Base-by-base conservation (phyloP, 1,140 invertebrate species). In the Drosophila nigromelanica region DNA sequence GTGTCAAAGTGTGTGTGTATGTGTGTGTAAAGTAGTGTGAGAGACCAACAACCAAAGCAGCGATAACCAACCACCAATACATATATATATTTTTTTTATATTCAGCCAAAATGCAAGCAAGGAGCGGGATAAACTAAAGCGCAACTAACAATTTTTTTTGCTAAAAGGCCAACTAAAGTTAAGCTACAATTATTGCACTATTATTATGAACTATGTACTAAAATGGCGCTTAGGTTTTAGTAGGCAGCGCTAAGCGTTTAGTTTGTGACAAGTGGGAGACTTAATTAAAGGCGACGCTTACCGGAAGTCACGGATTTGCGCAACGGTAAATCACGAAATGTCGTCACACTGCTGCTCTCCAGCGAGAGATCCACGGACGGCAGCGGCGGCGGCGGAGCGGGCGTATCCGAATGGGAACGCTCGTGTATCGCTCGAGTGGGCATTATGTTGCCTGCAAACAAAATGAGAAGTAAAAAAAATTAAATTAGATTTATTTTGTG, bases 291-390 rank as follows among this genome's bases (percentile, higher is more conserved):
- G 42, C 47, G 7, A 4, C 30, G 73, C 94, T 93, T 92, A 97
- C 96, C 96, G 89, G 96, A 96, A 55, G 95, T 96, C 78, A 96
- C 92, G 39, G 96, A 97, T 93, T 98, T 98, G 73, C 97, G 93
- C 73, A 97, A 92, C 47, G 97, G 97, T 91, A 98, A 94, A 93
- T 97, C 97, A 80, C 96, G 96, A 72, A 98, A 94, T 76, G 97
- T 97, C 30, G 98, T 98, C 54, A 99, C 98, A 92, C 97, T 98
- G 91, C 97, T 98, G 91, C 97, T 98, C 92, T 99, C 98, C 10
- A 97, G 96, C 61, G 96, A 98, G 43, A 99, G 94, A 91, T 98
- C 97, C 14, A 99, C 97, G 12, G 96, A 96, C 3, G 96, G 96
- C 64, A 96, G 93, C 21, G 96, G 94, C 37, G 93, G 95, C n/a